These are phyloP conservation scores for Bryconaethiops microstoma DNA, from an alignment of 2,797 vertebrate species.

Conservation along the genomic window DNA sequence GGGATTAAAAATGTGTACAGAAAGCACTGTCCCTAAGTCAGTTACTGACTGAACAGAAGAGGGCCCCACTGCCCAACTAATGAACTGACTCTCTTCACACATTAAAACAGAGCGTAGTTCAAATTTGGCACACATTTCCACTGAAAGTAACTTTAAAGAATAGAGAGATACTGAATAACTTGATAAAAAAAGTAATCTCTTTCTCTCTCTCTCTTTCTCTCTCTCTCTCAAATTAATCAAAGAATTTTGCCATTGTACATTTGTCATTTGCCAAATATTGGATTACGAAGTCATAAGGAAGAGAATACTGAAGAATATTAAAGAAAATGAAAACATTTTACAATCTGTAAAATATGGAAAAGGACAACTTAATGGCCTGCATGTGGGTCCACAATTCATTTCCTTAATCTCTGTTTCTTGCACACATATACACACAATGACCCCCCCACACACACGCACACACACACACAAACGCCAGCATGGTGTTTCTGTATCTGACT, in stretches of 20 bases:
- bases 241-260: not conserved
- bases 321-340: too few relatives aligned
- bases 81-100: not conserved
- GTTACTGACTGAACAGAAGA: slow-evolving; percentile 45
- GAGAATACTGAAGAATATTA: too few relatives aligned
- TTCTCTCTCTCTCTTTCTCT: not conserved
- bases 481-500: slow-evolving; percentile 17
- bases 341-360: too few relatives aligned
- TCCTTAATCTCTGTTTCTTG: too few relatives aligned
- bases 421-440: too few relatives aligned
- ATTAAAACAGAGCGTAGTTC: not conserved
- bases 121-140: slow-evolving; percentile 30
- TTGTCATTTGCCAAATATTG: not conserved
- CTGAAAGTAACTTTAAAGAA: not conserved
- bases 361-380: too few relatives aligned
- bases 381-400: too few relatives aligned
- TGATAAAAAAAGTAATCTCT: not conserved
- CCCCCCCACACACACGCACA: not conserved
- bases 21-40: not conserved
- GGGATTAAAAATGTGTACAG: not conserved
- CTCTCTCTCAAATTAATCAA: too few relatives aligned
- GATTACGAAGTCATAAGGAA: not conserved
- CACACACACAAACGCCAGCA: not conserved
- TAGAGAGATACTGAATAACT: not conserved
- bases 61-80: slow-evolving; percentile 48